Percentiles rank a stretch among this genome's conserved stretches.
phyloP scores from a whole-genome alignment of 53 echinoderm and acorn worm species.

The Holothuria scabra region DNA sequence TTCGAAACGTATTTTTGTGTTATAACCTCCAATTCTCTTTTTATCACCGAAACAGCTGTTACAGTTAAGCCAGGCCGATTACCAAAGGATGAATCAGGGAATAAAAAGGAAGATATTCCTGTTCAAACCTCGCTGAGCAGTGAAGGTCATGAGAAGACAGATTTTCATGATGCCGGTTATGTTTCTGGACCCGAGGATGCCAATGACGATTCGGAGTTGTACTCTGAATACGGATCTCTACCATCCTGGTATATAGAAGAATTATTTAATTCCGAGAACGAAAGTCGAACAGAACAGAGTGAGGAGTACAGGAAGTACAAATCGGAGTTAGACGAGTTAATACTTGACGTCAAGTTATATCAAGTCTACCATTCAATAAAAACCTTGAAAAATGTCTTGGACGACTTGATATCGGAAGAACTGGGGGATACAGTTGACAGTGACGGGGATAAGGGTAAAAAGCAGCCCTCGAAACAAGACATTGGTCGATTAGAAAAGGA shows the following conservation, averaged over 20 bases:
- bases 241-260: slow-evolving; percentile 31
- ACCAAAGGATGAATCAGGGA: too few relatives aligned
- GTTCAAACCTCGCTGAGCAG: too few relatives aligned
- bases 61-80: too few relatives aligned
- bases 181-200: background rate
- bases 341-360: slow-evolving; percentile 32
- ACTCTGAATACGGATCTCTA: background rate
- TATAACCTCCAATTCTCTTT: too few relatives aligned
- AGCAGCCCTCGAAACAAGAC: background rate
- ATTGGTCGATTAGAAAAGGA: slow-evolving; percentile 8
- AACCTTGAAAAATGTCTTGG: slow-evolving; percentile 23
- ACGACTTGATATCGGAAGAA: slow-evolving; percentile 19
- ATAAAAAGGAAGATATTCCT: too few relatives aligned
- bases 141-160: too few relatives aligned
- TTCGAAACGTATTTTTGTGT: too few relatives aligned
- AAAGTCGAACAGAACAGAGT: background rate
- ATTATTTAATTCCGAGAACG: background rate
- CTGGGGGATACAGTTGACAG: background rate
- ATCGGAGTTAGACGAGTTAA: slow-evolving; percentile 12
- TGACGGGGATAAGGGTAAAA: too few relatives aligned
- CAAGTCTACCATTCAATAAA: slow-evolving; percentile 41
- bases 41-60: too few relatives aligned
- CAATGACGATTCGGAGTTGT: background rate
- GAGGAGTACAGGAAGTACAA: slow-evolving; percentile 4
- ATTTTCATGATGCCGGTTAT: too few relatives aligned